Evolutionary conservation across 2,888 invertebrate species (phyloP), one percentile per base, ranked within the genome.

Genomic region (Pammene aurita): DNA sequence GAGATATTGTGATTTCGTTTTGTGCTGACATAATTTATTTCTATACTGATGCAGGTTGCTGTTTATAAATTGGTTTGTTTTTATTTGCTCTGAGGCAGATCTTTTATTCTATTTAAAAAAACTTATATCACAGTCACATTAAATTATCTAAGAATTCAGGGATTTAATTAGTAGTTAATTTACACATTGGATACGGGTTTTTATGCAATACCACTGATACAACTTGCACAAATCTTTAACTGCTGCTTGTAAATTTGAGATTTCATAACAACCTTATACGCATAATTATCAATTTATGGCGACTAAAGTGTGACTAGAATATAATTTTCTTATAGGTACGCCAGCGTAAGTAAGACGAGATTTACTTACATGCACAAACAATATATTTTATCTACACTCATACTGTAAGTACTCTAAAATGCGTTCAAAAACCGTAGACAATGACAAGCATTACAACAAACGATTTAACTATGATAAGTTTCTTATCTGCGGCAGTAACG

Each of bases 1-100:
- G 63, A 35, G 35, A 44, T 44, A 68, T 66, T 50, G 42, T 44
- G 13, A 50, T 42, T 50, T 34, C n/a, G 16, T 63, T 62, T 50
- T 35, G 16, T n/a, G 42, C 11, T 42, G 52, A 34, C 16, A 13
- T 34, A 14, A 44, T 54, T 44, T 42, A 63, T 26, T 48, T 58
- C n/a, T 58, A 5, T 34, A n/a, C 16, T n/a, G 26, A 34, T 26
- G 18, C 26, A 42, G 5, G 1, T 11, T 46, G n/a, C 16, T 13
- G 0, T 48, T 61, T 61, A 48, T 61, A 9, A 38, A 48, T 16
- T 58, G 44, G 18, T 7, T 0, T n/a, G n/a, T 14, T n/a, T 14
- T n/a, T 58, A 34, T 44, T 58, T 11, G 13, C 11, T 26, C 11
- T n/a, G n/a, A n/a, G 35, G n/a, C 34, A n/a, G 50, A 10, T 50